Percentiles rank a stretch among this genome's conserved stretches.
Conservation (phyloP, 2,797 vertebrate species). For the Loriculus beryllinus region DNA sequence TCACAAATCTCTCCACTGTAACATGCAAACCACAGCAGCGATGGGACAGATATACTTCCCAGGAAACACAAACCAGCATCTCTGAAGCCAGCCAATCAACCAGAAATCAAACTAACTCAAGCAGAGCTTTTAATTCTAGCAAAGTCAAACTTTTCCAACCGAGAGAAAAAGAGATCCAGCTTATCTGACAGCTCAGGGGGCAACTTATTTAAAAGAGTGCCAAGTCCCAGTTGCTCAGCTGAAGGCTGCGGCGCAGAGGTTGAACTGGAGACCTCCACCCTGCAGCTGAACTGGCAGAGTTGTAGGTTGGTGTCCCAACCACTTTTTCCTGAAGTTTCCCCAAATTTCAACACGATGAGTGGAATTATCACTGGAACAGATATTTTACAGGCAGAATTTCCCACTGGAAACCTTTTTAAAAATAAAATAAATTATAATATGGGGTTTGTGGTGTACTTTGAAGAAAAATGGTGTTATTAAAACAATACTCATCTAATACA, state of each 20-base stretch:
- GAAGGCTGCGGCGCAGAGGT: background rate
- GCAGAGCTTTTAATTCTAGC: background rate
- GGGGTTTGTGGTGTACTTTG: background rate
- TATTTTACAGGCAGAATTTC: background rate
- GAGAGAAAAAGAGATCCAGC: background rate
- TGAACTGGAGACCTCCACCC: background rate
- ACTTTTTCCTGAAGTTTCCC: background rate
- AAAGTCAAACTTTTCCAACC: background rate
- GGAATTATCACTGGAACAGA: background rate
- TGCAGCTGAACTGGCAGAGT: background rate
- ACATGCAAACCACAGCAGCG: background rate
- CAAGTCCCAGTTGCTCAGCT: background rate
- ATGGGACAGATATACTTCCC: background rate
- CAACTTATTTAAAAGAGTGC: background rate
- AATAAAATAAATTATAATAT: background rate
- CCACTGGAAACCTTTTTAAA: background rate
- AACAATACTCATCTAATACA: background rate
- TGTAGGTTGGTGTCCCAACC: background rate
- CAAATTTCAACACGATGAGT: background rate
- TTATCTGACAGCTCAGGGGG: background rate
- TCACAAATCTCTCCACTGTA: accelerated
- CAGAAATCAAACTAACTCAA: background rate
- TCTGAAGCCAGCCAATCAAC: background rate
- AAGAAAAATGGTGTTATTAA: constrained; percentile 1
- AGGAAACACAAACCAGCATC: background rate